Percentiles rank a stretch among this genome's conserved stretches.
These are phyloP conservation scores for Onychostoma macrolepis DNA, from an alignment of 2,113 vertebrate species.

Conservation along the genomic window DNA sequence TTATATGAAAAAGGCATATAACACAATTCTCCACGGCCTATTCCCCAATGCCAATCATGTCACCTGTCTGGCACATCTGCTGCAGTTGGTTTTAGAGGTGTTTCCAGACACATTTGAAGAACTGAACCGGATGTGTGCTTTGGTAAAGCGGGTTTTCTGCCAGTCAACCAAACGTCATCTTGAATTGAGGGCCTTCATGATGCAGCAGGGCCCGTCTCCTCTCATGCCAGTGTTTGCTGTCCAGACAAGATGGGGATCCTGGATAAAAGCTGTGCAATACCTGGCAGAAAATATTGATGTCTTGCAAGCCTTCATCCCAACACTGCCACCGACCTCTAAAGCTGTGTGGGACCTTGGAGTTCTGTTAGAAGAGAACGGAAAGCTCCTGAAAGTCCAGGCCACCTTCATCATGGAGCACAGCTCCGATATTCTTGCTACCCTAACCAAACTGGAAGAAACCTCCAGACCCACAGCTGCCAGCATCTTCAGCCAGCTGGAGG, in stretches of 20 bases:
- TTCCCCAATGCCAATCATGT: too few species aligned
- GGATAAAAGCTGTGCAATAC: too few species aligned
- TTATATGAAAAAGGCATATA: too few species aligned
- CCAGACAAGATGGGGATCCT: not conserved
- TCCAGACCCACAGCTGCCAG: not conserved
- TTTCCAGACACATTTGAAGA: constrained; percentile 15
- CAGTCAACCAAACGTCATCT: not conserved
- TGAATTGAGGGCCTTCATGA: not conserved
- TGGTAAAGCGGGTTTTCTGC: not conserved
- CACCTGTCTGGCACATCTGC: constrained; percentile 7
- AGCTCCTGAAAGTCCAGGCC: too few species aligned
- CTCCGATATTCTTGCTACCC: too few species aligned
- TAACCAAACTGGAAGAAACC: too few species aligned
- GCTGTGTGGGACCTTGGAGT: not conserved
- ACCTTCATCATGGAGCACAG: too few species aligned
- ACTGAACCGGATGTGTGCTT: not conserved
- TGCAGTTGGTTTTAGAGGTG: not conserved
- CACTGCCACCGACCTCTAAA: not conserved
- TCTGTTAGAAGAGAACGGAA: too few species aligned
- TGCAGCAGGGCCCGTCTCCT: too few species aligned
- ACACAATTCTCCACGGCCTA: too few species aligned
- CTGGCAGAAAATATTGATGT: not conserved
- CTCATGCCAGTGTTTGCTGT: too few species aligned
- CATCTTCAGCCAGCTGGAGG: constrained; percentile 4
- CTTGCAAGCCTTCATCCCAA: not conserved